Percentiles rank a stretch among this genome's conserved stretches.
These are phyloP conservation scores for Drosophila borborema DNA, from an alignment of 2,888 invertebrate genomes.

Conservation along the genomic window DNA sequence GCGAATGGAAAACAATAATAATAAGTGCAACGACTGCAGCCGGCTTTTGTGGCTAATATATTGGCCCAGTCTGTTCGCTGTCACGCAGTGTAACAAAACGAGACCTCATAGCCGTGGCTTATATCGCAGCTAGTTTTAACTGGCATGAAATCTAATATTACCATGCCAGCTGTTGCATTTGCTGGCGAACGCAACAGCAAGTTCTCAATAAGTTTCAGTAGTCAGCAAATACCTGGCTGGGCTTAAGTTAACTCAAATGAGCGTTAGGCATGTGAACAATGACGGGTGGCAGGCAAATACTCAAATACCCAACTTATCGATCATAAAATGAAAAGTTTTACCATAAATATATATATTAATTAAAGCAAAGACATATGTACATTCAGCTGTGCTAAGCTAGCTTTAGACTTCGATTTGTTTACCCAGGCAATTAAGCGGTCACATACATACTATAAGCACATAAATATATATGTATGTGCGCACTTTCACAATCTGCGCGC, in stretches of 20 bases:
- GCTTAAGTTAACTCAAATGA: background rate
- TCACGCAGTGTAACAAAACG: conserved; percentile 8
- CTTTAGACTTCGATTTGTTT: conserved; percentile 27
- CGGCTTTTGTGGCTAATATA: conserved; percentile 29
- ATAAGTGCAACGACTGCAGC: conserved; percentile 40
- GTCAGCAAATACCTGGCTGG: conserved; percentile 1
- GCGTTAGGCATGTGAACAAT: conserved; percentile 1
- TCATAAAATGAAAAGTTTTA: background rate
- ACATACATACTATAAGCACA: conserved; percentile 12
- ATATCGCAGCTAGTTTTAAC: conserved; percentile 15
- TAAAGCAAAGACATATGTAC: background rate
- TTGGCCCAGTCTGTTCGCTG: conserved; percentile 18
- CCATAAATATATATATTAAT: background rate
- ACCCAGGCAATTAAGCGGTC: conserved; percentile 33
- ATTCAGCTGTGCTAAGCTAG: conserved; percentile 8
- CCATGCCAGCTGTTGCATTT: conserved; percentile 11
- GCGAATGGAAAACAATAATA: conserved; percentile 32
- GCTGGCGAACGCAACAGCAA: conserved; percentile 1
- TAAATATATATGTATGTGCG: background rate
- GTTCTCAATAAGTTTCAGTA: conserved; percentile 16
- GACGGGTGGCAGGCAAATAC: background rate
- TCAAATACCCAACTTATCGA: background rate
- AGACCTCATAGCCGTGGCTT: background rate
- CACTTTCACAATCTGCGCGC: conserved; percentile 16
- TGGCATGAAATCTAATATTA: conserved; percentile 32